phyloP scores from a whole-genome alignment of 2,888 invertebrate genomes.

The Ichneumoninae sp. region DNA sequence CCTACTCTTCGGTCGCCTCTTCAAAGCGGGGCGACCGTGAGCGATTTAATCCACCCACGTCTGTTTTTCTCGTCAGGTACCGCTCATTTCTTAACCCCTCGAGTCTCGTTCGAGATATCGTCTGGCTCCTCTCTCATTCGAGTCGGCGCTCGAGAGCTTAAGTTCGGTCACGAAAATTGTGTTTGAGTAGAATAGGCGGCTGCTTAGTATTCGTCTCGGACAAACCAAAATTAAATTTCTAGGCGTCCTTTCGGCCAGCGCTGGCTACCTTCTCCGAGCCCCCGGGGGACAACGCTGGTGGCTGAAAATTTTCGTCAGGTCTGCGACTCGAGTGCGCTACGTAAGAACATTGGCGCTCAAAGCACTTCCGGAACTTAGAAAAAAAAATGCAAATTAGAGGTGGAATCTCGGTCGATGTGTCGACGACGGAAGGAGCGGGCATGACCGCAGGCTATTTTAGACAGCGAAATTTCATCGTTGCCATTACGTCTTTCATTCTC shows the following conservation, averaged over 20 bases:
- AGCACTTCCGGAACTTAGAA: conserved; percentile 31
- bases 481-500: conserved; percentile 14
- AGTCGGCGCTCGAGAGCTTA: conserved; percentile 1
- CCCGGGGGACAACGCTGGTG: conserved; percentile 29
- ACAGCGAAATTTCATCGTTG: conserved; percentile 46
- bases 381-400: conserved; percentile 61
- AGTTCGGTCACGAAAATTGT: background rate
- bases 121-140: background rate
- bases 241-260: conserved; percentile 68
- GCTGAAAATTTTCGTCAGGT: conserved; percentile 32
- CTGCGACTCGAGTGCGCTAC: conserved; percentile 10
- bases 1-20: background rate
- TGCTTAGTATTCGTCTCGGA: conserved; percentile 78
- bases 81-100: background rate
- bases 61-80: background rate
- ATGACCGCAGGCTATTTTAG: conserved; percentile 39
- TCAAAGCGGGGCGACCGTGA: background rate
- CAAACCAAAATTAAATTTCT: conserved; percentile 80
- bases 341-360: conserved; percentile 25
- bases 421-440: conserved; percentile 37
- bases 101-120: background rate
- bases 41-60: background rate
- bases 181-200: conserved; percentile 26
- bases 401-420: conserved; percentile 44
- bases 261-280: conserved; percentile 2